These are phyloP conservation scores for Caloenas nicobarica DNA, from an alignment of 2,113 vertebrate genomes.

Conservation along the genomic window DNA sequence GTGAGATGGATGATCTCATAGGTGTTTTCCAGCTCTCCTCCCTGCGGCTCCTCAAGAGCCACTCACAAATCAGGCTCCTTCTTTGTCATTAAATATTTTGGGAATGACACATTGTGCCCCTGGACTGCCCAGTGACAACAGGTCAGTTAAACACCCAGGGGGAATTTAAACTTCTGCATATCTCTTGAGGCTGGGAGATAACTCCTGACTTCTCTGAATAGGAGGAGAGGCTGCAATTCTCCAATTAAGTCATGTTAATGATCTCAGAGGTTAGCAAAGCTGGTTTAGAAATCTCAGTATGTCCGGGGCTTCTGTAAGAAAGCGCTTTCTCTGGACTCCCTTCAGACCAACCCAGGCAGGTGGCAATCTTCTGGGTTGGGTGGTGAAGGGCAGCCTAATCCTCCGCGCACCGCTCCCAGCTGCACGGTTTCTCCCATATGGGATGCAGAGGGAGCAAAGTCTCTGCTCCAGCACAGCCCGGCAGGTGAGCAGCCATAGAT, in stretches of 20 bases:
- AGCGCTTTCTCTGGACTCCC: background rate
- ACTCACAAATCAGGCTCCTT: constrained; percentile 17
- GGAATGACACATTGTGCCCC: constrained; percentile 27
- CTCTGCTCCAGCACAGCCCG: background rate
- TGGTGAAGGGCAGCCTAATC: background rate
- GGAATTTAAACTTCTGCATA: background rate
- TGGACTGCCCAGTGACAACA: constrained; percentile 20
- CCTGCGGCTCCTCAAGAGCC: background rate
- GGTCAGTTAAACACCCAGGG: background rate
- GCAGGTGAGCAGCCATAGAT: background rate
- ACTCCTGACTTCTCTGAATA: background rate
- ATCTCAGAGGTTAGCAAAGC: constrained; percentile 24
- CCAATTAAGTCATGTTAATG: background rate
- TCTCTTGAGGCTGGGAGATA: background rate
- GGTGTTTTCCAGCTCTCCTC: constrained; percentile 60
- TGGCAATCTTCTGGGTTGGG: fast-evolving
- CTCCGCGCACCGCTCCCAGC: background rate
- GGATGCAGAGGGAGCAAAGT: background rate
- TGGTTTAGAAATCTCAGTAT: background rate
- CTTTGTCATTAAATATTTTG: constrained; percentile 47
- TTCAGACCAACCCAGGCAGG: background rate
- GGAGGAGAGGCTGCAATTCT: background rate
- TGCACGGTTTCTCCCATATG: background rate
- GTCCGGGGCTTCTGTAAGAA: constrained; percentile 11
- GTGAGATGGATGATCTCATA: constrained; percentile 33